phyloP scores from a whole-genome alignment of 2,113 vertebrate species.

The Sciurus niger region DNA sequence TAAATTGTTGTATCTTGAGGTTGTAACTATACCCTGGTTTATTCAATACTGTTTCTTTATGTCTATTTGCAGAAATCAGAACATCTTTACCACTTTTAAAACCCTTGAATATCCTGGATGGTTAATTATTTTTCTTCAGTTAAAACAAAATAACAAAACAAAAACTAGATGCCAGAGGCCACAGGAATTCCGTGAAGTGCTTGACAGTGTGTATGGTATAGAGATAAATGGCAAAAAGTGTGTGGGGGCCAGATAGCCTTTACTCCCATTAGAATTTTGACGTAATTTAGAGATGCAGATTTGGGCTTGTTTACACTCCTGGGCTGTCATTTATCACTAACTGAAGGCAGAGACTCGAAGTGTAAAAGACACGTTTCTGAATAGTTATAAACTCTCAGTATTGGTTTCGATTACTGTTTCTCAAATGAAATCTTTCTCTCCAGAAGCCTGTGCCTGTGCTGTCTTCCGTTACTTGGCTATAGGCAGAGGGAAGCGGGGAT shows the following conservation, averaged over 20 bases:
- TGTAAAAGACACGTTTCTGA: too few relatives aligned
- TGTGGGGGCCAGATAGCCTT: too few relatives aligned
- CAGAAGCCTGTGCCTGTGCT: not conserved
- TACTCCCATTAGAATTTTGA: conserved; percentile 26
- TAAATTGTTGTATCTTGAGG: not conserved
- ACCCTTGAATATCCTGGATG: not conserved
- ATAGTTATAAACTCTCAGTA: too few relatives aligned
- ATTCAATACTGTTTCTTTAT: not conserved
- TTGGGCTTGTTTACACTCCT: too few relatives aligned
- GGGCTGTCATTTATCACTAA: too few relatives aligned
- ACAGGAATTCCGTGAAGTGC: not conserved
- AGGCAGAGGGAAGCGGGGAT: not conserved
- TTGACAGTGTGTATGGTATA: not conserved
- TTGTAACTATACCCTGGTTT: not conserved
- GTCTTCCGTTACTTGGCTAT: conserved; percentile 1
- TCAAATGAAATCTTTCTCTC: not conserved
- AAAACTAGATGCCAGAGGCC: conserved; percentile 6
- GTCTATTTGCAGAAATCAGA: too few relatives aligned
- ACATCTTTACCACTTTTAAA: too few relatives aligned
- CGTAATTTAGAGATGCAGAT: too few relatives aligned
- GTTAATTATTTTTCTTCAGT: not conserved
- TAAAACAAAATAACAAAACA: too few relatives aligned
- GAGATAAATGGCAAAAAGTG: not conserved
- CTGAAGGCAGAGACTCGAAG: too few relatives aligned
- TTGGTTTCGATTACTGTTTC: not conserved